Percentiles rank a stretch among this genome's conserved stretches.
Evolutionary conservation across 1,140 invertebrate genomes (phyloP).

Genomic region (Formica selysi): DNA sequence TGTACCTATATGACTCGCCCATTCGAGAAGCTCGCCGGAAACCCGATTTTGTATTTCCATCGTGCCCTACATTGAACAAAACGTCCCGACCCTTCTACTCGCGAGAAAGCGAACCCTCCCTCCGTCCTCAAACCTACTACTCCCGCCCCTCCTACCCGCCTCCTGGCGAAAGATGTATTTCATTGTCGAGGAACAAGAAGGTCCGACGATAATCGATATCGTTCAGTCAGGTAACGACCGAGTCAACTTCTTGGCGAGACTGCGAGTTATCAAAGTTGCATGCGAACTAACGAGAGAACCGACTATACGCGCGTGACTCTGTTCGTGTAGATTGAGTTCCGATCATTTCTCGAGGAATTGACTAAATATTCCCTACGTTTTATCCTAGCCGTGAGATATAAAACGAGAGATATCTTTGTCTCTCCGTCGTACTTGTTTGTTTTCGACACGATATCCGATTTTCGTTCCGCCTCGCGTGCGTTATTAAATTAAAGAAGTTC

Average conservation of each 20-base stretch:
- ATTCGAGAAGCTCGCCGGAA: conserved; percentile 32
- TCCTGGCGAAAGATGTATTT: conserved; percentile 30
- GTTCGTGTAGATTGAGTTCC: neutral
- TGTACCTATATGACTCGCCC: conserved; percentile 1
- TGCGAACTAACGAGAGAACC: conserved; percentile 2
- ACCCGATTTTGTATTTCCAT: conserved; percentile 61
- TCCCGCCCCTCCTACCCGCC: no score
- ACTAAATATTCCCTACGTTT: neutral
- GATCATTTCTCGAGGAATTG: neutral
- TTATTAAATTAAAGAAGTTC: conserved; percentile 62
- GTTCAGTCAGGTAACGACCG: conserved; percentile 42
- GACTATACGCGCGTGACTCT: neutral
- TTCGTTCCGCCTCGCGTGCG: neutral
- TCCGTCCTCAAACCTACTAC: no score
- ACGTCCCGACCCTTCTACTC: neutral
- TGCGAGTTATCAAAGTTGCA: conserved; percentile 45
- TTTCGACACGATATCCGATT: neutral
- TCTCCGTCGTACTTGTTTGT: neutral
- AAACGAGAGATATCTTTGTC: neutral
- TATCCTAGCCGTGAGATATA: neutral
- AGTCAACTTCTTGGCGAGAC: conserved; percentile 20
- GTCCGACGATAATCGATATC: conserved; percentile 45
- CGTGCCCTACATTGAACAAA: conserved; percentile 25
- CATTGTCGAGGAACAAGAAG: conserved; percentile 48
- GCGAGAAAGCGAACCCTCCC: neutral